phyloP scores from a whole-genome alignment of 2,113 vertebrate species.

The Podarcis muralis region DNA sequence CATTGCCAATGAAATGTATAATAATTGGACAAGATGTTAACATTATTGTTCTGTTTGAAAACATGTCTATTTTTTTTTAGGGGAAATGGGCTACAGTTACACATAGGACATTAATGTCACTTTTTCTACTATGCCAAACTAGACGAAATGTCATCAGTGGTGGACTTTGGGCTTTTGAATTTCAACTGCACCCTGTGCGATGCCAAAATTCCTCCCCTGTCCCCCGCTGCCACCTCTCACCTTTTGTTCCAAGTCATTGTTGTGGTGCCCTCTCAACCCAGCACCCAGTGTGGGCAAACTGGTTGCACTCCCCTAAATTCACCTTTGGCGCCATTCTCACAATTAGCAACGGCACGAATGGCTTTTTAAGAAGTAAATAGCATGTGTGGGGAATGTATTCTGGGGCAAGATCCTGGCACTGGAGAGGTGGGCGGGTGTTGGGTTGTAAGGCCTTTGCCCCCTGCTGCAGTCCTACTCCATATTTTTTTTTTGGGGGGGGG shows the following conservation, averaged over 20 bases:
- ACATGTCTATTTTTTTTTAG: background rate
- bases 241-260: no score
- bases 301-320: no score
- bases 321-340: background rate
- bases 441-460: background rate
- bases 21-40: conserved; percentile 26
- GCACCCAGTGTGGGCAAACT: no score
- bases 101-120: background rate
- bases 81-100: background rate
- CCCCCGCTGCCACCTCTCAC: no score
- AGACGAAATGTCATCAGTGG: no score
- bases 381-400: background rate
- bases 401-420: no score
- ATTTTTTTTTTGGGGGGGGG: no score
- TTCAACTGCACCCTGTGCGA: no score
- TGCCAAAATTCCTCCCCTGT: no score
- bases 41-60: background rate
- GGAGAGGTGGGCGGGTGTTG: no score
- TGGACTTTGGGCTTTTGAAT: no score
- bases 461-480: background rate
- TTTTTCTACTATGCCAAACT: background rate
- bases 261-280: no score
- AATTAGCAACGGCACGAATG: background rate
- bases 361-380: background rate
- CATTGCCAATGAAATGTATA: conserved; percentile 9